Percentiles rank a stretch among this genome's conserved stretches.
Conservation (phyloP, 2,888 invertebrate genomes). For the Drosophila niveifrons region DNA sequence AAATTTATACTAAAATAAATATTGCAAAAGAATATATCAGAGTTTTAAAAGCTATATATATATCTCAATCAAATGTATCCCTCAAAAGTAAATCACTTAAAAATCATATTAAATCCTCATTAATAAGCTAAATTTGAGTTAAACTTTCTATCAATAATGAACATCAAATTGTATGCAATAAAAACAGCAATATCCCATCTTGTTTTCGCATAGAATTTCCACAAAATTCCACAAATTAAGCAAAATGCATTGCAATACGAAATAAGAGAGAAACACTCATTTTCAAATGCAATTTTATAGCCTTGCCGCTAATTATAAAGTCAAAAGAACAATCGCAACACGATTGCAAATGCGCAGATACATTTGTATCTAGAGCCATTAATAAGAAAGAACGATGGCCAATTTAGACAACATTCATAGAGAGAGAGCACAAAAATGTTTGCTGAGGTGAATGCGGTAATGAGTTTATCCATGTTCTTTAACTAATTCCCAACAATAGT, state of each 20-base stretch:
- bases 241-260: not conserved
- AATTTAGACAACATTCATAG: constrained; percentile 18
- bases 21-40: too few species aligned
- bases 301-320: not conserved
- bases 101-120: too few species aligned
- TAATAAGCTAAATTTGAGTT: too few species aligned
- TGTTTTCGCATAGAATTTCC: too few species aligned
- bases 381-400: not conserved
- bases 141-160: too few species aligned
- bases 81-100: too few species aligned
- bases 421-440: constrained; percentile 14
- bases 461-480: constrained; percentile 6
- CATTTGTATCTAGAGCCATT: not conserved
- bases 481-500: constrained; percentile 24
- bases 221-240: not conserved
- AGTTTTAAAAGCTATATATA: too few species aligned
- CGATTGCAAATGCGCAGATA: not conserved
- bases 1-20: too few species aligned
- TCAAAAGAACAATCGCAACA: not conserved
- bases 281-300: not conserved
- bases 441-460: constrained; percentile 25
- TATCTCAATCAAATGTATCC: too few species aligned
- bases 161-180: too few species aligned
- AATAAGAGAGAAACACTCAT: not conserved
- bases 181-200: too few species aligned